Percentiles rank a stretch among this genome's conserved stretches.
Evolutionary conservation across 2,797 vertebrate genomes (phyloP).

Genomic region (Chromobotia macracanthus): DNA sequence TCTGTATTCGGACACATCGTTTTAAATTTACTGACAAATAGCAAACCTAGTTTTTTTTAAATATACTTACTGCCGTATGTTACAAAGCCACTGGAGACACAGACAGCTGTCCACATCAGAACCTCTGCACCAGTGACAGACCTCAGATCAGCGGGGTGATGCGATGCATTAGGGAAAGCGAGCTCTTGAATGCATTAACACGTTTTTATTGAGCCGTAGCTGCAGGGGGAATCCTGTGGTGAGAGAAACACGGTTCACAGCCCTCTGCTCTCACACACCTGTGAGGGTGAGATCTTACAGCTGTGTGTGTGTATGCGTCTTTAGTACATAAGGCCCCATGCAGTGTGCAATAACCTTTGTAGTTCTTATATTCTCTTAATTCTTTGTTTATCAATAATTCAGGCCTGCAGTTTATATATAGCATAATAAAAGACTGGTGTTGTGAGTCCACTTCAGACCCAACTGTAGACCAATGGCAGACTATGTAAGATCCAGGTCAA

Average conservation of each 20-base stretch:
- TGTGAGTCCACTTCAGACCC: background rate
- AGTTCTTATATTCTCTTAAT: background rate
- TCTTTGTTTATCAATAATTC: background rate
- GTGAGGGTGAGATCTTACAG: slow-evolving; percentile 23
- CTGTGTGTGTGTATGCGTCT: background rate
- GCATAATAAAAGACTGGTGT: background rate
- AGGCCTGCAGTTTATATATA: background rate
- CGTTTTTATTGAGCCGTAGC: slow-evolving; percentile 29
- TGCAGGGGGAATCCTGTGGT: slow-evolving; percentile 19
- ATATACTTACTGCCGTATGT: slow-evolving; percentile 18
- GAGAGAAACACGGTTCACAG: slow-evolving; percentile 24
- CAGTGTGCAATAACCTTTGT: background rate
- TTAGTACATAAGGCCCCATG: background rate
- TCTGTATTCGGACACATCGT: background rate
- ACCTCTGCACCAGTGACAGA: slow-evolving; percentile 10
- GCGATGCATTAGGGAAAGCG: background rate
- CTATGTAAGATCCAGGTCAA: background rate
- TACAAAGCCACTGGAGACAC: background rate
- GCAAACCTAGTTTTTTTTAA: slow-evolving; percentile 13
- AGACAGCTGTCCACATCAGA: slow-evolving; percentile 14
- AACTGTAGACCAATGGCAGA: background rate
- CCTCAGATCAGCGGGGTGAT: slow-evolving; percentile 32
- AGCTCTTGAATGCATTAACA: slow-evolving; percentile 31
- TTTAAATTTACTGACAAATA: slow-evolving; percentile 23
- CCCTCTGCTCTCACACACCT: slow-evolving; percentile 24